A percentile compares a stretch with the other conserved stretches of the same genome.
Evolutionary conservation across 2,797 vertebrate species (phyloP).

Genomic region (Cyprinella venusta): DNA sequence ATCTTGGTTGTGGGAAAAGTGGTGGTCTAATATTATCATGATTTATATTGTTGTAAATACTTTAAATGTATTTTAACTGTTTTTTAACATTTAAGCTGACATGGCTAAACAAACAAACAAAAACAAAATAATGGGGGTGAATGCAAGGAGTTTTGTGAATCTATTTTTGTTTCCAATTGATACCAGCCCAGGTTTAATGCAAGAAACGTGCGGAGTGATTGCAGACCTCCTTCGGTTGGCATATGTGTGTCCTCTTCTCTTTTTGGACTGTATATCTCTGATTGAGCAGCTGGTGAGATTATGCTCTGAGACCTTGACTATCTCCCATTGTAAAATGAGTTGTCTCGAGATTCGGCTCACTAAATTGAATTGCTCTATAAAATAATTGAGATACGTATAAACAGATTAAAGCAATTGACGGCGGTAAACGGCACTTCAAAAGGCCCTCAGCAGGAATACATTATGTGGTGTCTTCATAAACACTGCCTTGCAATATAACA

Average conservation of each 20-base stretch:
- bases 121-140: background rate
- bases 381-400: constrained; percentile 73
- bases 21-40: too few relatives aligned
- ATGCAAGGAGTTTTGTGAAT: background rate
- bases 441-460: constrained; percentile 49
- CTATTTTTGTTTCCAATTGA: constrained; percentile 15
- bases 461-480: constrained; percentile 50
- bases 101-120: background rate
- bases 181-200: background rate
- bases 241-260: background rate
- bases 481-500: constrained; percentile 45
- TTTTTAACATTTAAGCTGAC: background rate
- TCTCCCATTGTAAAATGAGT: constrained; percentile 46
- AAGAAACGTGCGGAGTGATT: background rate
- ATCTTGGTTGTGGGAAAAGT: too few relatives aligned
- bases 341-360: constrained; percentile 53
- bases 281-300: constrained; percentile 47
- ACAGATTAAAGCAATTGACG: constrained; percentile 76
- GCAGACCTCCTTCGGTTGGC: background rate
- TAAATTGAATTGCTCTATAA: constrained; percentile 78
- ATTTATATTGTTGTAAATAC: too few relatives aligned
- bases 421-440: constrained; percentile 43
- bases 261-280: constrained; percentile 29
- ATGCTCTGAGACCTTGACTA: constrained; percentile 42
- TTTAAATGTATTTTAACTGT: too few relatives aligned